A percentile compares a stretch with the other conserved stretches of the same genome.
Evolutionary conservation across 1,140 invertebrate species (phyloP).

Genomic region (Subanguina moxae): DNA sequence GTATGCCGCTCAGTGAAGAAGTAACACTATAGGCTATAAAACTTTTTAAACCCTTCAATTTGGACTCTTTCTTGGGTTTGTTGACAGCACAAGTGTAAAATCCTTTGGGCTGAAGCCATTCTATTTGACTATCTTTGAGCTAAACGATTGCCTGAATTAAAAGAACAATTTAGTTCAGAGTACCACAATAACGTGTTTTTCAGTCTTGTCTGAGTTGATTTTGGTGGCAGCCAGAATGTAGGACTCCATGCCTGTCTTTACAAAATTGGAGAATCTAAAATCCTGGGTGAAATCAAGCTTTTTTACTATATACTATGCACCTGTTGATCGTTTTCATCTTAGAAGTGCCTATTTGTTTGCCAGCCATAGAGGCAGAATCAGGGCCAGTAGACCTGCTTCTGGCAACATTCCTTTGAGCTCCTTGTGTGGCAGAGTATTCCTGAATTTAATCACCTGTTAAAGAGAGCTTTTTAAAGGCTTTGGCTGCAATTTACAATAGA

Average conservation of each 20-base stretch:
- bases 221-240: constrained; percentile 78
- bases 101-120: constrained; percentile 71
- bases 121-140: constrained; percentile 67
- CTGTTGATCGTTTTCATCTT: constrained; percentile 50
- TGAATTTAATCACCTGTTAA: neutral
- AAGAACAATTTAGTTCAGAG: neutral
- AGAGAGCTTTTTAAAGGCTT: neutral
- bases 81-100: constrained; percentile 79
- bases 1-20: constrained; percentile 84
- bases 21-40: constrained; percentile 93
- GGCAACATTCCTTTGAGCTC: constrained; percentile 12
- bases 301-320: no score
- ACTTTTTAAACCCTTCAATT: constrained; percentile 86
- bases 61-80: constrained; percentile 91
- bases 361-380: constrained; percentile 31
- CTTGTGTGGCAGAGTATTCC: neutral
- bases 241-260: constrained; percentile 83
- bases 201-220: constrained; percentile 70
- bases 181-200: constrained; percentile 72
- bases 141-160: constrained; percentile 36
- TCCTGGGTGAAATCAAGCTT: constrained; percentile 1
- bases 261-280: constrained; percentile 80
- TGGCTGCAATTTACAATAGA: no score
- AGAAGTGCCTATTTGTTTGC: constrained; percentile 29
- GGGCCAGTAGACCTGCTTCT: constrained; percentile 45